Base-by-base conservation (phyloP, 2,113 vertebrate species). In the Scartelaos histophorus region DNA sequence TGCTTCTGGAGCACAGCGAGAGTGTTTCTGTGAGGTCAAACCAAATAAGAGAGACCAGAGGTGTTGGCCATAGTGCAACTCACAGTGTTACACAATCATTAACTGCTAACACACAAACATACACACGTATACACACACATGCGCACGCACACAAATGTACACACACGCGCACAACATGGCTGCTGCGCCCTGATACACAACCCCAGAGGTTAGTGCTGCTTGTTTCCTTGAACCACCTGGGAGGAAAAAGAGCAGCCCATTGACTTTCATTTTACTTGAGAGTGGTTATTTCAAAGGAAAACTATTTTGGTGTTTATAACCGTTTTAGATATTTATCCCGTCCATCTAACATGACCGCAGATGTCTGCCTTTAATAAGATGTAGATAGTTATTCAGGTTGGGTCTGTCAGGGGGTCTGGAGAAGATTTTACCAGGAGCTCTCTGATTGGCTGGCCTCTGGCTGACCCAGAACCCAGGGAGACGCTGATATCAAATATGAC, bases 361-460 rank as follows among this genome's bases (percentile, higher is more conserved):
- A 91, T 84, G 85, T 90, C 81, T 69, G 65, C 84, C 79, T 88
- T 64, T 79, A 88, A 88, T 90, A 88, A 75, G 64, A 89, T 88
- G 87, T 84, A 79, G 67, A 89, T 76, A 66, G 85, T 86, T 79
- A 76, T 81, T 72, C 75, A 79, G 80, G 79, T 70, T 79, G 74
- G 61, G 82, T 90, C 82, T 94, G 92, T 87, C 89, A 93, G 72
- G 89, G 81, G 89, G 87, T 81, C 81, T 92, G 81, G 67, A 54
- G 49, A 82, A 73, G 78, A 77, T 79, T 71, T 84, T 88, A 66
- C 82, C 82, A 64, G 69, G 35, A 71, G 75, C 68, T 80, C 61
- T 83, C 66, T 57, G 78, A 87, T 90, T 87, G 85, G 81, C 72
- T 74, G 76, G 83, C 90, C 89, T 82, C 78, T 89, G 76, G 49